Conservation (phyloP, 2,797 vertebrate genomes). For the Benthosema pterotum region DNA sequence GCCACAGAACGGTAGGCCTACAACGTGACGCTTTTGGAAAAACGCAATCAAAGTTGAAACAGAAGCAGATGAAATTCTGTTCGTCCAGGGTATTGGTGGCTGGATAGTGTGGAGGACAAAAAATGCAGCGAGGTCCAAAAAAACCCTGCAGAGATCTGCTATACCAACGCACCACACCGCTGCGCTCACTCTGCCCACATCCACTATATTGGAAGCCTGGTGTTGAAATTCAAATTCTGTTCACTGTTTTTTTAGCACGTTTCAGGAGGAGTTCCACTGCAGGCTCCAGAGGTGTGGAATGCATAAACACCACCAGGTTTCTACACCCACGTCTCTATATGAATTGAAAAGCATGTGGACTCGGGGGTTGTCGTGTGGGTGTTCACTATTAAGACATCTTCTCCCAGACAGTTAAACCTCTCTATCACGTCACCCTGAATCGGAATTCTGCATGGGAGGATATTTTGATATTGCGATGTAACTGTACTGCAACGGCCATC, state of each 20-base stretch:
- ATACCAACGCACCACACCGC: not conserved
- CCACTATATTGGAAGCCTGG: constrained; percentile 1
- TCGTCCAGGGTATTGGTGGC: no score
- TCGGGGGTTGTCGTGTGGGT: constrained; percentile 1
- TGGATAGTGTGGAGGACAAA: no score
- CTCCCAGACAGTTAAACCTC: no score
- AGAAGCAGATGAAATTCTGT: no score
- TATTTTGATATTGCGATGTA: no score
- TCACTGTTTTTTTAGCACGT: constrained; percentile 15
- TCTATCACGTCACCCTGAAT: no score
- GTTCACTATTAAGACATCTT: no score
- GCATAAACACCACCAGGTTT: constrained; percentile 32
- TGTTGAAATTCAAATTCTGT: constrained; percentile 50
- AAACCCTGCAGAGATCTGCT: constrained; percentile 27
- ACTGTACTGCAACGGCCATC: no score
- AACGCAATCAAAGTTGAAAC: no score
- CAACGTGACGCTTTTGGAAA: no score
- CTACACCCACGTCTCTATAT: constrained; percentile 23
- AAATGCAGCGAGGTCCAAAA: constrained; percentile 24
- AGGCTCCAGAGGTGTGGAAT: constrained; percentile 31
- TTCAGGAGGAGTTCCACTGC: constrained; percentile 33
- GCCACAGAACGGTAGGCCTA: no score
- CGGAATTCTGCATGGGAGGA: no score
- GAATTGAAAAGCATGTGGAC: not conserved
- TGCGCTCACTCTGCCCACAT: constrained; percentile 14